A percentile compares a stretch with the other conserved stretches of the same genome.
Conservation (phyloP, 2,888 invertebrate species). For the Liopterus haemorrhoidalis region DNA sequence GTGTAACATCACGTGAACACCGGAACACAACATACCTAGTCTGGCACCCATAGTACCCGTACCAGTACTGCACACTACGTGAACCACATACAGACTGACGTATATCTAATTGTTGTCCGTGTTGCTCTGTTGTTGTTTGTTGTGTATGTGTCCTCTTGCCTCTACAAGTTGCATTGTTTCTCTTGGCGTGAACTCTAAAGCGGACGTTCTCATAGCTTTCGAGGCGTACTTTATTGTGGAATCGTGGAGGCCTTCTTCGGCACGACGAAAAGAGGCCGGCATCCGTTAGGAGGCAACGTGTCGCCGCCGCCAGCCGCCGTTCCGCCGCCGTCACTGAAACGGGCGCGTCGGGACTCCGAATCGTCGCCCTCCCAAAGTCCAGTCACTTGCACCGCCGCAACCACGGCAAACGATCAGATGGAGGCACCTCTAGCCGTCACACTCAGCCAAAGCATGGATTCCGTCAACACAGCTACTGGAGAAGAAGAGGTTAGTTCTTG, state of each 20-base stretch:
- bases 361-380: conserved; percentile 36
- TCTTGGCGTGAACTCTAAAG: conserved; percentile 3
- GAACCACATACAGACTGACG: not conserved
- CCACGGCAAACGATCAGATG: conserved; percentile 50
- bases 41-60: not conserved
- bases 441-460: conserved; percentile 95
- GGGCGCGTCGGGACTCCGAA: conserved; percentile 42
- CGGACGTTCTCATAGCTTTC: conserved; percentile 18
- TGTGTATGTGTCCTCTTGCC: conserved; percentile 18
- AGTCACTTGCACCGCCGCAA: conserved; percentile 40
- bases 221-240: conserved; percentile 37
- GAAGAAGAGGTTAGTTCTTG: conserved; percentile 93
- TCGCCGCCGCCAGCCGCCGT: conserved; percentile 43
- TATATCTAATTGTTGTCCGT: not conserved
- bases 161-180: conserved; percentile 19
- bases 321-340: conserved; percentile 29
- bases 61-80: not conserved
- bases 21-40: not conserved
- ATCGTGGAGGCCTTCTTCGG: conserved; percentile 47
- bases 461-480: conserved; percentile 89
- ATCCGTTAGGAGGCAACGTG: conserved; percentile 45
- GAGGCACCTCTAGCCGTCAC: conserved; percentile 68
- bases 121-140: conserved; percentile 6
- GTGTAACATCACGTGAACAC: not conserved
- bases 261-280: conserved; percentile 47